phyloP scores from a whole-genome alignment of 2,888 invertebrate species.

The Ectobius pallidus region DNA sequence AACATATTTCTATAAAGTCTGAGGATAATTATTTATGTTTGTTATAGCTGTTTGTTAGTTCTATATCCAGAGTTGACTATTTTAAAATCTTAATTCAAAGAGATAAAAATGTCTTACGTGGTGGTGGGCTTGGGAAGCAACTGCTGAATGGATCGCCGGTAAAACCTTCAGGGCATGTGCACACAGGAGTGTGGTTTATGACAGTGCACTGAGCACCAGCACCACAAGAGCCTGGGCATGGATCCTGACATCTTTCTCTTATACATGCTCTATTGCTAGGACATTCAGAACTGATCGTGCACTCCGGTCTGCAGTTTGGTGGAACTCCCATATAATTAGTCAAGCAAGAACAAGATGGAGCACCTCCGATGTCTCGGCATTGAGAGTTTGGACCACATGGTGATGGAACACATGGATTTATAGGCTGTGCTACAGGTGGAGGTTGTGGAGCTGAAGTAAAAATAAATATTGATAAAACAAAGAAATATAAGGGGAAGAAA shows the following conservation, averaged over 20 bases:
- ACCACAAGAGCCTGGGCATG: constrained; percentile 80
- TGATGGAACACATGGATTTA: constrained; percentile 61
- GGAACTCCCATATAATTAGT: constrained; percentile 66
- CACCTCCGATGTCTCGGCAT: constrained; percentile 67
- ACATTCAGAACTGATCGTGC: constrained; percentile 73
- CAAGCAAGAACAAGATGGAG: constrained; percentile 68
- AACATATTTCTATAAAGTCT: too few relatives aligned
- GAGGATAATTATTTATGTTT: too few relatives aligned
- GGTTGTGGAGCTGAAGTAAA: constrained; percentile 42
- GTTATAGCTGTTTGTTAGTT: too few relatives aligned
- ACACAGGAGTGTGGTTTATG: constrained; percentile 77
- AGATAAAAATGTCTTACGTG: constrained; percentile 52
- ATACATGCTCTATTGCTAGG: constrained; percentile 77
- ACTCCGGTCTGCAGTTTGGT: constrained; percentile 56
- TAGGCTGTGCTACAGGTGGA: constrained; percentile 47
- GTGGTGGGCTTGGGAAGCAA: constrained; percentile 64
- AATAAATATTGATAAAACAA: constrained; percentile 23
- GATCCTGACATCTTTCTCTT: constrained; percentile 77
- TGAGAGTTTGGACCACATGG: constrained; percentile 75
- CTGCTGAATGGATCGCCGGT: constrained; percentile 77
- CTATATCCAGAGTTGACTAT: too few relatives aligned
- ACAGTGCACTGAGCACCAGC: constrained; percentile 75
- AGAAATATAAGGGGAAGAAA: background rate
- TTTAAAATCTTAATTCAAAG: too few relatives aligned
- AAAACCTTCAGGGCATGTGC: constrained; percentile 75